These are phyloP conservation scores for Antedon mediterranea DNA, from an alignment of 53 echinoderm and acorn worm species.

Conservation along the genomic window DNA sequence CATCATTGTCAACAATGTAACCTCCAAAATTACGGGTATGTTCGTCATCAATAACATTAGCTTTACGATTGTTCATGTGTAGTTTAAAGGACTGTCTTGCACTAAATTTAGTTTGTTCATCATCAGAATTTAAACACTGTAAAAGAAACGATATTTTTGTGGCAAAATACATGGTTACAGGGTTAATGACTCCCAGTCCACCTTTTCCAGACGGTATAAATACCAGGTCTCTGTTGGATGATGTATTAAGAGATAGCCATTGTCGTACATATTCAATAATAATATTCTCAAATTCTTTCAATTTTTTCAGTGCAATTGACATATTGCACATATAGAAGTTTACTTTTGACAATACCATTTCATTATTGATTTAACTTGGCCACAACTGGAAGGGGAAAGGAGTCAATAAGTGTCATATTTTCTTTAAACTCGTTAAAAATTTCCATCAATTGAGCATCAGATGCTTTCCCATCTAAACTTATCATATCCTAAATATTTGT, in stretches of 20 bases:
- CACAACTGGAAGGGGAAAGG: neutral
- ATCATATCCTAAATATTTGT: neutral
- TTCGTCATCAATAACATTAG: neutral
- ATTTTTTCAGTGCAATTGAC: neutral
- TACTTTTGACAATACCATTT: neutral
- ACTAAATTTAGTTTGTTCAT: neutral
- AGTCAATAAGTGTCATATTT: neutral
- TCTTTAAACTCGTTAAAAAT: neutral
- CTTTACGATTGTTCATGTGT: constrained; percentile 6
- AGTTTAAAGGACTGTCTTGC: neutral
- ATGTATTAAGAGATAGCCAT: neutral
- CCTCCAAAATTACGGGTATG: neutral
- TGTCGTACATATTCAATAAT: no score
- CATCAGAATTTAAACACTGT: neutral
- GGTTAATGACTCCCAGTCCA: neutral
- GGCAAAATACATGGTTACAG: neutral
- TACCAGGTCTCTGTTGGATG: neutral
- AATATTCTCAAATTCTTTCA: no score
- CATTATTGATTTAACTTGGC: neutral
- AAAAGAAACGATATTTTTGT: neutral
- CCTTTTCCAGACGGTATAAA: neutral
- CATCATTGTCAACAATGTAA: neutral
- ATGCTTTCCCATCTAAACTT: neutral
- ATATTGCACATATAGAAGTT: neutral
- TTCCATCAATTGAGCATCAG: no score